Evolutionary conservation across 1,140 invertebrate genomes (phyloP), one percentile per base, ranked within the genome.

Genomic region (Stegodyphus mimosarum): DNA sequence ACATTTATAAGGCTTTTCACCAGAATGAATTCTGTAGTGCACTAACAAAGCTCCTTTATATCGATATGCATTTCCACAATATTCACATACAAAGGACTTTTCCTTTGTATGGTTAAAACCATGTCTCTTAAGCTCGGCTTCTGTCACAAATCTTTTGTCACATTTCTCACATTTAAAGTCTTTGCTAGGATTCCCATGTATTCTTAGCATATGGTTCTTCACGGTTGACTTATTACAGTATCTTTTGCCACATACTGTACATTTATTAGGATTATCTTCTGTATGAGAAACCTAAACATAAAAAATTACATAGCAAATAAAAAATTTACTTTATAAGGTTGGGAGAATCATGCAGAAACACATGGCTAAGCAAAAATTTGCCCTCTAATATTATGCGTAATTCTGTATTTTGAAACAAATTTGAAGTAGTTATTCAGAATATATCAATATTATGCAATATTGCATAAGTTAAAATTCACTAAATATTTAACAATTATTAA

Each of bases 1-100:
- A 88, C 95, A 95, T 2, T 93, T 92, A 87, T 95, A 95, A 0
- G 95, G 94, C 87, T 95, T 95, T 51, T 93, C 92, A 0, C 94
- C 94, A 0, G 93, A 94, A 88, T 95, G 94, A 87, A 94, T 95
- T 89, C 96, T 96, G n/a, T 95, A 79, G 53, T 87, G 86, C 0
- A 83, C 75, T 6, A 66, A 13, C n/a, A 87, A 51, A 53, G 78
- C 79, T 52, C 63, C 76, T 87, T 87, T 83, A 63, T 72, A 78
- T 70, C 73, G 50, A 70, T 78, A 87, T 13, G 51, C 49, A 15
- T 87, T 87, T 70, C 86, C 81, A 87, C 86, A 87, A 17, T 70
- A 78, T 77, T 83, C 79, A 87, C 86, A 87, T 13, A 75, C 52
- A 80, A 76, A 78, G 9, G 85, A 83, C 50, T 88, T 88, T 55